These are phyloP conservation scores for Rhopalosiphum padi DNA, from an alignment of 1,140 invertebrate genomes.

Conservation along the genomic window DNA sequence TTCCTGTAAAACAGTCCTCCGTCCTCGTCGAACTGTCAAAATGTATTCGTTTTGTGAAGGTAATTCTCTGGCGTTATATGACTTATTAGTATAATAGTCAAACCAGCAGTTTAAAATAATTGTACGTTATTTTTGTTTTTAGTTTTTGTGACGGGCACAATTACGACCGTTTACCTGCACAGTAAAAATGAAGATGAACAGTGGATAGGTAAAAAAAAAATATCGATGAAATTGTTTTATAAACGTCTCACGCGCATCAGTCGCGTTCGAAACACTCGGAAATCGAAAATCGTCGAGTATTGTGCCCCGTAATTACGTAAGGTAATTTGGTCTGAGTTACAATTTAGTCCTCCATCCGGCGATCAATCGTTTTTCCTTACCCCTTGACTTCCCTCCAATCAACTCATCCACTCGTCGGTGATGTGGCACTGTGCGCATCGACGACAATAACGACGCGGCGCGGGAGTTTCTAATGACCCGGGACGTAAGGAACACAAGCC, in stretches of 20 bases:
- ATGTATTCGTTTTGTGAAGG: neutral
- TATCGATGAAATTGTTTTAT: neutral
- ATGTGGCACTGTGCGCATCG: neutral
- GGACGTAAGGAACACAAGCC: neutral
- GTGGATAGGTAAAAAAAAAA: neutral
- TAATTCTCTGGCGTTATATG: neutral
- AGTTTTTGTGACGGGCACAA: neutral
- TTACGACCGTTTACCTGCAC: neutral
- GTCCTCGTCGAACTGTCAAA: neutral
- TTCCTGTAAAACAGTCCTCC: neutral
- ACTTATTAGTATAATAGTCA: neutral
- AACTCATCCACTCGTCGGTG: neutral
- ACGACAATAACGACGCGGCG: neutral
- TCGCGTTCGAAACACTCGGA: neutral
- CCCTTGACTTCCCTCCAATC: neutral
- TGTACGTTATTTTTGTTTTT: neutral
- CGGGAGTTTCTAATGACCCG: slow-evolving; percentile 5
- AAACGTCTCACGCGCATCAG: neutral
- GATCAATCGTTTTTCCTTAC: neutral
- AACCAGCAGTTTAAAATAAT: neutral
- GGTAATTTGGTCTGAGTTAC: slow-evolving; percentile 1
- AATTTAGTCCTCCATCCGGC: slow-evolving; percentile 12
- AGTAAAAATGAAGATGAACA: neutral
- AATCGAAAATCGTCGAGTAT: slow-evolving; percentile 7
- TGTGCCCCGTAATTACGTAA: slow-evolving; percentile 6